Percentiles rank a stretch among this genome's conserved stretches.
Conservation (phyloP, 2,113 vertebrate species). For the Neogale vison region DNA sequence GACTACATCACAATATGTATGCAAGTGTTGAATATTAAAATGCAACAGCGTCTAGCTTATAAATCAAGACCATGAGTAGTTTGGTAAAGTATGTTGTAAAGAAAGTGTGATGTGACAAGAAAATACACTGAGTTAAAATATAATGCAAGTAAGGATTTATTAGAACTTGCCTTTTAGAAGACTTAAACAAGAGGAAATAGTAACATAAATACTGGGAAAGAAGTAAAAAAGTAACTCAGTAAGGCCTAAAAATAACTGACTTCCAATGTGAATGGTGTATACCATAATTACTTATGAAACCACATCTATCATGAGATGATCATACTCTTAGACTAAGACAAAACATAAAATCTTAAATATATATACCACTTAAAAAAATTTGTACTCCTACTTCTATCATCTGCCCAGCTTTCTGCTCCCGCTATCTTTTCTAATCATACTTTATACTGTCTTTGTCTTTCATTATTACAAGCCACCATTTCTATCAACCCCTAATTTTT, state of each 20-base stretch:
- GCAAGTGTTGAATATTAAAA: constrained; percentile 63
- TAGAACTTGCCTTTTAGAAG: constrained; percentile 49
- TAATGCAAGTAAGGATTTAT: constrained; percentile 38
- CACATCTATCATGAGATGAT: background rate
- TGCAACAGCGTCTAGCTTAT: constrained; percentile 68
- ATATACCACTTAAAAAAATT: background rate
- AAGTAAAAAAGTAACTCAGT: background rate
- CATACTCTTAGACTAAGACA: background rate
- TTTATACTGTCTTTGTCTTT: constrained; percentile 16
- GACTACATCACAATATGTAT: constrained; percentile 43
- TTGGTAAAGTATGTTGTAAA: constrained; percentile 54
- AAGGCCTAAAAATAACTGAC: background rate
- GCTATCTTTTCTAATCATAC: background rate
- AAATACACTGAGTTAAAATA: constrained; percentile 66
- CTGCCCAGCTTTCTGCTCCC: background rate
- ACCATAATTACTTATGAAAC: constrained; percentile 13
- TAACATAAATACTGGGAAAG: background rate
- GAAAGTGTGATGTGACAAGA: constrained; percentile 52
- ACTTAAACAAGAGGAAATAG: constrained; percentile 49
- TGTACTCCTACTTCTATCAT: constrained; percentile 7
- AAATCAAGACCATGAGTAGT: constrained; percentile 76
- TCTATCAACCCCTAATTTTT: background rate
- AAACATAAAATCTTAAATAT: constrained; percentile 20
- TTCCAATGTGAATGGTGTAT: background rate
- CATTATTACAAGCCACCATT: background rate